A percentile compares a stretch with the other conserved stretches of the same genome.
These are phyloP conservation scores for Anorthoa munda DNA, from an alignment of 2,888 invertebrate genomes.

Conservation along the genomic window DNA sequence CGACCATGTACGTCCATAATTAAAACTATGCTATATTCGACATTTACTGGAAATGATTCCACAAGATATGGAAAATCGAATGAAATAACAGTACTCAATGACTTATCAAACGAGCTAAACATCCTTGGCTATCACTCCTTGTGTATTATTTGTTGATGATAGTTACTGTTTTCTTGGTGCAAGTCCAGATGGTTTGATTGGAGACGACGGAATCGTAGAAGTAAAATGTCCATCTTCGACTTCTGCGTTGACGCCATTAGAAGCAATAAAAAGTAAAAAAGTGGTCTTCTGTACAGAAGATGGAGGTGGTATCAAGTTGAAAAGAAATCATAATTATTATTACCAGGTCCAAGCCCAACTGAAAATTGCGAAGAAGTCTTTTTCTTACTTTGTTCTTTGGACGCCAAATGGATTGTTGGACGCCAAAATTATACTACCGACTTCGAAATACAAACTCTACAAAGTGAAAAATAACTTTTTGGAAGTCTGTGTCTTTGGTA, in stretches of 20 bases:
- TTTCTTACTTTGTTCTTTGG: constrained; percentile 7
- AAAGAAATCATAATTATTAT: constrained; percentile 1
- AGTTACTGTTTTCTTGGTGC: constrained; percentile 2
- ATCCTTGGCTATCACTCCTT: constrained; percentile 12
- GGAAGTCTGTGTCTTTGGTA: too few species aligned
- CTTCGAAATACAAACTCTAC: too few species aligned
- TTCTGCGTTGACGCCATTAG: constrained; percentile 2
- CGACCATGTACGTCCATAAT: not conserved
- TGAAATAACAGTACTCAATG: constrained; percentile 8
- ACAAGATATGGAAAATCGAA: constrained; percentile 13
- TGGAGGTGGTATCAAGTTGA: not conserved
- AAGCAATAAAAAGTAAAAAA: constrained; percentile 11
- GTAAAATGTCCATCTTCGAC: constrained; percentile 5
- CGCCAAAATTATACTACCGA: too few species aligned
- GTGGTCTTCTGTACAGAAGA: not conserved
- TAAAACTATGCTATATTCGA: constrained; percentile 11
- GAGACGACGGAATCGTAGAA: constrained; percentile 5
- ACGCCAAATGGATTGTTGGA: not conserved
- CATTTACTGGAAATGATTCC: constrained; percentile 6
- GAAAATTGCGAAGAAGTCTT: not conserved
- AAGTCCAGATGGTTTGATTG: constrained; percentile 11
- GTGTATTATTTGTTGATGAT: constrained; percentile 5
- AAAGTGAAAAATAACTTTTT: too few species aligned
- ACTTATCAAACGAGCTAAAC: not conserved
- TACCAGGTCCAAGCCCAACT: constrained; percentile 7